phyloP scores from a whole-genome alignment of 2,113 vertebrate species.

The Stigmatopora nigra region DNA sequence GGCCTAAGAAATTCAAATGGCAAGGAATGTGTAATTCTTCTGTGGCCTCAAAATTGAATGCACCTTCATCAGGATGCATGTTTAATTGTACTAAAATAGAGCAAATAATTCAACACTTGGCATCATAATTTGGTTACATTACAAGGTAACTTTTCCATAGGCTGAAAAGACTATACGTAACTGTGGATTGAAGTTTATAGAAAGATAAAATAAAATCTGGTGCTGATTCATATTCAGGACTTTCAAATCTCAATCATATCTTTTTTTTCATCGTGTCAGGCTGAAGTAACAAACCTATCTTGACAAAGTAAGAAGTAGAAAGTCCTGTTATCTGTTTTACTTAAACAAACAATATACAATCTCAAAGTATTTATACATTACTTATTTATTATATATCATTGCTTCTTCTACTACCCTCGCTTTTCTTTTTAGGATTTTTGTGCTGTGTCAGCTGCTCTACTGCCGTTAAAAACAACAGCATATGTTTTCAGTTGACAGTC shows the following conservation, averaged over 20 bases:
- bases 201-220: no score
- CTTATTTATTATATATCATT: background rate
- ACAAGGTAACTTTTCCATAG: no score
- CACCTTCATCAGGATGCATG: background rate
- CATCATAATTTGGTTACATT: no score
- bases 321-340: background rate
- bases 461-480: background rate
- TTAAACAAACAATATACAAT: background rate
- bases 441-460: background rate
- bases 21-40: background rate
- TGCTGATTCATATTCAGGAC: no score
- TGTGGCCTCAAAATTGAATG: background rate
- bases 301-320: background rate
- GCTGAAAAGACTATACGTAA: no score
- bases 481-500: background rate
- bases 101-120: no score
- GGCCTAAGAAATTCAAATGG: background rate
- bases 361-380: background rate
- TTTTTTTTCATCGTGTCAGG: background rate
- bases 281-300: background rate
- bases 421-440: background rate
- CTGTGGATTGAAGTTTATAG: no score
- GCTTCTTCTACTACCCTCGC: background rate
- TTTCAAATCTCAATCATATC: background rate
- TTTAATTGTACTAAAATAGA: no score